A percentile compares a stretch with the other conserved stretches of the same genome.
phyloP scores from a whole-genome alignment of 2,888 invertebrate species.

The Micoletzkya japonica region DNA sequence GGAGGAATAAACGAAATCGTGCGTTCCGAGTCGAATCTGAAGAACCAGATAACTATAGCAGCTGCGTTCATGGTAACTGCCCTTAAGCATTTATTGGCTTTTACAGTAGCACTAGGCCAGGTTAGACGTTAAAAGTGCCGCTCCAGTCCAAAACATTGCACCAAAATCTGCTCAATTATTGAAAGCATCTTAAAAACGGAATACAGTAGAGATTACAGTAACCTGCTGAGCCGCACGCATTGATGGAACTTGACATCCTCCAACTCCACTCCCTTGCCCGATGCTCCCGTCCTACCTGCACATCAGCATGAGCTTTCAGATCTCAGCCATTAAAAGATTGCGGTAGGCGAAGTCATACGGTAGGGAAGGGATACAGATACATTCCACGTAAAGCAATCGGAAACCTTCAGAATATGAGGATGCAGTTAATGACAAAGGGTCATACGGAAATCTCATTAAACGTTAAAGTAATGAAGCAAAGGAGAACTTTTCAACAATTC shows the following conservation, averaged over 20 bases:
- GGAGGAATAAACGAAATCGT: slow-evolving; percentile 91
- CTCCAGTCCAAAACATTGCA: no score
- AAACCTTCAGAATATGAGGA: no score
- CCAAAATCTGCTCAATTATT: not conserved
- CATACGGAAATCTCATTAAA: no score
- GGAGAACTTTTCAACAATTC: not conserved
- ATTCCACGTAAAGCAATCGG: no score
- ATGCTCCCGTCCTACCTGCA: slow-evolving; percentile 64
- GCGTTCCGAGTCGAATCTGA: slow-evolving; percentile 87
- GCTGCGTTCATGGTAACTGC: not conserved
- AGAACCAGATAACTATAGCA: slow-evolving; percentile 5
- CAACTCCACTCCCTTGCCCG: slow-evolving; percentile 91
- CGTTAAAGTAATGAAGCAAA: not conserved
- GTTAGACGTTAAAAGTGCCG: not conserved
- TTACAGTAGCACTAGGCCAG: not conserved
- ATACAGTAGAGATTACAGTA: slow-evolving; percentile 65
- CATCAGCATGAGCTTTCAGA: slow-evolving; percentile 70
- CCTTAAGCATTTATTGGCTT: not conserved
- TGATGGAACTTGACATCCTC: slow-evolving; percentile 99
- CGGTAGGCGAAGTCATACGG: no score
- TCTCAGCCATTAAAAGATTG: not conserved
- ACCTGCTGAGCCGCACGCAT: slow-evolving; percentile 91
- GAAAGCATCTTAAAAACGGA: not conserved
- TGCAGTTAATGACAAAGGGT: no score
- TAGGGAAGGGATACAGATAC: no score